Base-by-base conservation (phyloP, 2,888 invertebrate species). In the Cartodere bifasciata region DNA sequence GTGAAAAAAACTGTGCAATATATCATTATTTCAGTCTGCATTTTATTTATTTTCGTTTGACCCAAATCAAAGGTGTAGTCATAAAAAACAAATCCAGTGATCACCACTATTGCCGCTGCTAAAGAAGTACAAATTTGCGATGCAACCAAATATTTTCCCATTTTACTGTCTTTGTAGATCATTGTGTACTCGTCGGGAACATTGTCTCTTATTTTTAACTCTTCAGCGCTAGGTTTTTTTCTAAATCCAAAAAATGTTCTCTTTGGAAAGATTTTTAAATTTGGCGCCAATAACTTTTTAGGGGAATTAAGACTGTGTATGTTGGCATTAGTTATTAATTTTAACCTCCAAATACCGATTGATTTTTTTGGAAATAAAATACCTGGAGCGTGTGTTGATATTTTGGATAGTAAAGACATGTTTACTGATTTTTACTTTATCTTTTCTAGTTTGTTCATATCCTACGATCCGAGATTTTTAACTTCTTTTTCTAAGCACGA, bases 191-290 rank as follows among this genome's bases (percentile, higher is more conserved):
- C 6, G n/a, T 20, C 20, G n/a, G 20, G 20, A n/a, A 20, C 20
- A 20, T 20, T 20, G n/a, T 20, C 20, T 20, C 9, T 20, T 20
- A 20, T 20, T 20, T 20, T 20, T 6, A 20, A n/a, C 20, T 20
- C 7, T 20, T 20, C 20, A 20, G 20, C 9, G n/a, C 7, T 20
- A n/a, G 20, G 20, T n/a, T n/a, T 20, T 20, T n/a, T 20, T 7
- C 6, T 7, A 20, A 20, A 20, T 7, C 20, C 9, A n/a, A 20
- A 20, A n/a, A 20, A 7, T 6, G 6, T 20, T 20, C 20, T 6
- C 20, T 20, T 20, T 6, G 20, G n/a, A n/a, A n/a, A n/a, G n/a
- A n/a, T n/a, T n/a, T n/a, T n/a, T n/a, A n/a, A n/a, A n/a, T n/a
- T n/a, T n/a, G n/a, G n/a, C n/a, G n/a, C n/a, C n/a, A n/a, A n/a